These are phyloP conservation scores for Otolemur crassicaudatus DNA, from an alignment of 2,797 vertebrate species.

Conservation along the genomic window DNA sequence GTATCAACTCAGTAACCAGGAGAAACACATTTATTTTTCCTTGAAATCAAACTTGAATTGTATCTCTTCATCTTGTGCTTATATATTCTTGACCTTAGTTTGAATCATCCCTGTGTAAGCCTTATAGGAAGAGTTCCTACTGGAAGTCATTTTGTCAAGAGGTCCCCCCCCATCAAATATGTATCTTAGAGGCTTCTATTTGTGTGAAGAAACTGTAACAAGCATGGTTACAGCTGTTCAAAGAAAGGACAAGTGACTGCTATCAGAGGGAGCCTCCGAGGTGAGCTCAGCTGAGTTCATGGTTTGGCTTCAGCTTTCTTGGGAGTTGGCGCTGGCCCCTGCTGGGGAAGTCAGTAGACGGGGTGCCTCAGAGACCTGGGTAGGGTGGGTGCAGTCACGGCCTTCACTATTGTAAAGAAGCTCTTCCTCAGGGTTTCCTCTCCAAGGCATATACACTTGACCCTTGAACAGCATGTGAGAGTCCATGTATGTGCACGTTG, in stretches of 20 bases:
- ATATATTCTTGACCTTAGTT: background rate
- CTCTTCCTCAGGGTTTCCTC: background rate
- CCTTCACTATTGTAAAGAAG: background rate
- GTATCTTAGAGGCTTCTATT: conserved; percentile 31
- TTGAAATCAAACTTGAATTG: conserved; percentile 36
- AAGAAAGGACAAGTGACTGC: background rate
- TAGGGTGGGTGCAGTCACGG: background rate
- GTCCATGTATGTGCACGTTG: background rate
- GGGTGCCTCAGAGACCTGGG: background rate
- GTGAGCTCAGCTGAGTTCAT: background rate
- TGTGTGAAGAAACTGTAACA: background rate
- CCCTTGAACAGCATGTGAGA: background rate
- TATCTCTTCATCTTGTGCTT: background rate
- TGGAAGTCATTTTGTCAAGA: background rate
- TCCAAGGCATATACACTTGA: background rate
- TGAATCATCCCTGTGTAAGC: background rate
- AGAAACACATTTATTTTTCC: background rate
- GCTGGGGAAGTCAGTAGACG: background rate
- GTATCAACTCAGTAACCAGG: background rate
- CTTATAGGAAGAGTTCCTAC: background rate
- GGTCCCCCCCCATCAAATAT: background rate
- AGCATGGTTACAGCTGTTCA: background rate
- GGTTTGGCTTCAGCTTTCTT: background rate
- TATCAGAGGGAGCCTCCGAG: background rate
- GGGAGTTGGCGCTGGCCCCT: background rate